A percentile compares a stretch with the other conserved stretches of the same genome.
Conservation (phyloP, 2,888 invertebrate genomes). For the Philhelius pedissequus region DNA sequence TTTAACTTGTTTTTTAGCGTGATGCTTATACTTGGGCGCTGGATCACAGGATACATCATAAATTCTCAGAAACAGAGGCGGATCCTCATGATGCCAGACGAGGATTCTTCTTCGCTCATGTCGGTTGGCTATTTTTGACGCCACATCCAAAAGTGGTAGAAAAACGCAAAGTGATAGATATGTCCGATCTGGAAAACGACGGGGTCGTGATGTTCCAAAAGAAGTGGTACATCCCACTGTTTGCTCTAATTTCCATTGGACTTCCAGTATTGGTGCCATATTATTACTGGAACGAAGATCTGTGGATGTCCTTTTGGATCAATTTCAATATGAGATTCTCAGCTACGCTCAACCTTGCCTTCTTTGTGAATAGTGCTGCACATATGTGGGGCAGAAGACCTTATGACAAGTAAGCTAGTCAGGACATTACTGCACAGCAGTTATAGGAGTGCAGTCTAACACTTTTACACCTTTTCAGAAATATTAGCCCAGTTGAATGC, state of each 20-base stretch:
- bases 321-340: conserved; percentile 91
- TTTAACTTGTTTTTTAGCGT: conserved; percentile 80
- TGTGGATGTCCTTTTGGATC: conserved; percentile 89
- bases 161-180: conserved; percentile 84
- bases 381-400: conserved; percentile 96
- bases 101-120: conserved; percentile 94
- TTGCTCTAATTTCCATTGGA: conserved; percentile 83
- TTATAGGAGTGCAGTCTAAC: no score
- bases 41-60: conserved; percentile 93
- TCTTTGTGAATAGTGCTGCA: conserved; percentile 96
- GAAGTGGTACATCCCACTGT: conserved; percentile 86
- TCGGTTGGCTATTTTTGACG: conserved; percentile 93
- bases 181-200: conserved; percentile 86
- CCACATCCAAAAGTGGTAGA: conserved; percentile 89
- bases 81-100: conserved; percentile 87
- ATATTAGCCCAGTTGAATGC: conserved; percentile 87
- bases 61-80: conserved; percentile 91
- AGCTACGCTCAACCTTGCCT: conserved; percentile 92
- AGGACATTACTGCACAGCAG: no score
- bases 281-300: conserved; percentile 90
- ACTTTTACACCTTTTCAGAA: conserved; percentile 79
- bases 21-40: conserved; percentile 92
- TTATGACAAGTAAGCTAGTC: conserved; percentile 88
- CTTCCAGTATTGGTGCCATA: conserved; percentile 89
- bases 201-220: conserved; percentile 88